A percentile compares a stretch with the other conserved stretches of the same genome.
Conservation (phyloP, 23 tunicate species). For the Aplidium turbinatum region DNA sequence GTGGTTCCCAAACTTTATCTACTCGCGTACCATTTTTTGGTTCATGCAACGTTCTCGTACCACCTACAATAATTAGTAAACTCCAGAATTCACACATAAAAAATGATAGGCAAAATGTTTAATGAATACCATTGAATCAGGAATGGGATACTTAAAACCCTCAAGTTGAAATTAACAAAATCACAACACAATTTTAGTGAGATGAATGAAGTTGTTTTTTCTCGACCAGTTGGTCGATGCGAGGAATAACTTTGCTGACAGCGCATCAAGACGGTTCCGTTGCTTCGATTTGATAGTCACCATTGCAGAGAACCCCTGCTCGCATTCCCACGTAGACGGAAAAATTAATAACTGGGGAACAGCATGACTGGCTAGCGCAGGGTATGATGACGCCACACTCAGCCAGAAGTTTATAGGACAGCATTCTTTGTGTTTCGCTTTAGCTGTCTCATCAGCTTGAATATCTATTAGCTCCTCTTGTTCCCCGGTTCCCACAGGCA, state of each 20-base stretch:
- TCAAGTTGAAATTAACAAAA: slow-evolving; percentile 30
- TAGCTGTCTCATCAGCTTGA: slow-evolving; percentile 45
- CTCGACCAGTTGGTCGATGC: slow-evolving; percentile 14
- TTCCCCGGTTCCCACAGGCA: slow-evolving; percentile 43
- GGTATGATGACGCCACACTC: slow-evolving; percentile 41
- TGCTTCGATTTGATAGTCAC: slow-evolving; percentile 30
- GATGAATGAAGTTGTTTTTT: slow-evolving; percentile 15
- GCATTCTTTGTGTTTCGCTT: slow-evolving; percentile 45
- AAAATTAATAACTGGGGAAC: slow-evolving; percentile 46
- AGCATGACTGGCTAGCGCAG: slow-evolving; percentile 45
- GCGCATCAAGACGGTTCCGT: slow-evolving; percentile 49
- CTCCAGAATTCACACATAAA: slow-evolving; percentile 20
- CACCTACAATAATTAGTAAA: no score
- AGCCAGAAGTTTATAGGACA: slow-evolving; percentile 66
- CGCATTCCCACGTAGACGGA: slow-evolving; percentile 47
- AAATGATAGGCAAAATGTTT: slow-evolving; percentile 26
- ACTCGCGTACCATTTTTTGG: slow-evolving; percentile 53
- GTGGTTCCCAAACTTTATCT: slow-evolving; percentile 59
- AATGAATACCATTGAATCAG: slow-evolving; percentile 22
- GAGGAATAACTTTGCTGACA: slow-evolving; percentile 23
- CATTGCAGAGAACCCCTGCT: slow-evolving; percentile 56
- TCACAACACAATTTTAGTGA: slow-evolving; percentile 27
- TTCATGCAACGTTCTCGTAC: slow-evolving; percentile 53
- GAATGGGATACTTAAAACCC: slow-evolving; percentile 24
- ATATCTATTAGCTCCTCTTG: slow-evolving; percentile 49